A percentile compares a stretch with the other conserved stretches of the same genome.
Conservation (phyloP, 2,113 vertebrate species). For the Lota lota region DNA sequence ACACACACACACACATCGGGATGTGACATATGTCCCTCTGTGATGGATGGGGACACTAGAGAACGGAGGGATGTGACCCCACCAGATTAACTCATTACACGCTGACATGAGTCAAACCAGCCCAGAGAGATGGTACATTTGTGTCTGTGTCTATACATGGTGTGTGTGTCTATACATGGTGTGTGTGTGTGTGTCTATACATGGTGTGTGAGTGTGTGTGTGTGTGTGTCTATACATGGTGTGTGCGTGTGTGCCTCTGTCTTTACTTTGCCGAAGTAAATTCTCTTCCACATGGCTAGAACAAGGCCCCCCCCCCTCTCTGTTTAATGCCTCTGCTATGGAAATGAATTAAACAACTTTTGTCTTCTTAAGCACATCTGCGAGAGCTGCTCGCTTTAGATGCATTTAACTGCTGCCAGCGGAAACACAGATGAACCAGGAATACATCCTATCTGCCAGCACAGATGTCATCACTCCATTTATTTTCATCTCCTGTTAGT, state of each 20-base stretch:
- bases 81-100: slow-evolving; percentile 39
- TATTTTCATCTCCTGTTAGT: slow-evolving; percentile 25
- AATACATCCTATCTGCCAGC: slow-evolving; percentile 50
- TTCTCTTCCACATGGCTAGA: slow-evolving; percentile 79
- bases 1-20: slow-evolving; percentile 62
- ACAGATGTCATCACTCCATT: slow-evolving; percentile 64
- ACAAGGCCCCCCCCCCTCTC: slow-evolving; percentile 71
- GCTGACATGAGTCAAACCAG: slow-evolving; percentile 13
- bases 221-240: slow-evolving; percentile 69
- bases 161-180: slow-evolving; percentile 33
- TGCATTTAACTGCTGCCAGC: slow-evolving; percentile 76
- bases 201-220: slow-evolving; percentile 56
- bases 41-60: slow-evolving; percentile 7
- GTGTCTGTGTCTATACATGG: slow-evolving; percentile 54
- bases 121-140: not conserved
- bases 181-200: slow-evolving; percentile 33
- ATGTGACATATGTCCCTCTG: slow-evolving; percentile 44
- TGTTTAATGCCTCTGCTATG: slow-evolving; percentile 75
- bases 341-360: slow-evolving; percentile 82
- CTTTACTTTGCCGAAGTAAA: slow-evolving; percentile 82
- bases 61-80: no score
- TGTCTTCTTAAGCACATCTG: slow-evolving; percentile 80
- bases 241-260: slow-evolving; percentile 79
- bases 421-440: slow-evolving; percentile 16
- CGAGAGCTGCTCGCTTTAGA: slow-evolving; percentile 76